Evolutionary conservation across 2,888 invertebrate species (phyloP), one percentile per base, ranked within the genome.

Genomic region (Bimastos eiseni): DNA sequence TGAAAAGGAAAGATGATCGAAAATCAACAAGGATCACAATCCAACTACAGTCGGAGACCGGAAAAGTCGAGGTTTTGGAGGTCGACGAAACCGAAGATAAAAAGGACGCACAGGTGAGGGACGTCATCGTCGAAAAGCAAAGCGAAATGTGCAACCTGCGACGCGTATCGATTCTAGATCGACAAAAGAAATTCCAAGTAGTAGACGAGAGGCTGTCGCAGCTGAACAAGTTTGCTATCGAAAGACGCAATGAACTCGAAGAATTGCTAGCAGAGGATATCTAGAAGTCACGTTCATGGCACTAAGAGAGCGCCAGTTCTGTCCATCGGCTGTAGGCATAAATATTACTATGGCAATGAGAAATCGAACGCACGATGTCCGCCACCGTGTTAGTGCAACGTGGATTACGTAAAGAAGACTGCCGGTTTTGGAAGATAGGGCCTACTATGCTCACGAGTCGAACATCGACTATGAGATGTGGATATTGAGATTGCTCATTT

Each of bases 221-320:
- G 37, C 5, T 86, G 86, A 36, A 36, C 34, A 19, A 86, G 36
- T 19, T 8, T 24, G 86, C 86, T 36, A 17, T 21, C 86, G 13
- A 34, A 1, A 86, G 86, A 36, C 86, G 86, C 86, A 86, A 86
- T 15, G 86, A 86, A 86, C 86, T 86, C 34, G 86, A 86, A 34
- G 19, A 17, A 19, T 24, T 86, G 34, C 86, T 86, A 34, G 36
- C 15, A 86, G 86, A 86, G 30, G 86, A 86, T n/a, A n/a, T 30
- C 0, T n/a, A 70, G 70, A n/a, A n/a, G 30, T 70, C 30, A n/a
- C 70, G 70, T 13, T n/a, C 70, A 70, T 30, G 70, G 70, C 70
- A 70, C 11, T n/a, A n/a, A 30, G 55, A 55, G 13, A 55, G 55
- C 55, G 30, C n/a, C 70, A n/a, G 70, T 70, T 70, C 70, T 70